Evolutionary conservation across 92 coral and sea anemone genomes (phyloP), one percentile per base, ranked within the genome.

Genomic region (Heliopora coerulea): DNA sequence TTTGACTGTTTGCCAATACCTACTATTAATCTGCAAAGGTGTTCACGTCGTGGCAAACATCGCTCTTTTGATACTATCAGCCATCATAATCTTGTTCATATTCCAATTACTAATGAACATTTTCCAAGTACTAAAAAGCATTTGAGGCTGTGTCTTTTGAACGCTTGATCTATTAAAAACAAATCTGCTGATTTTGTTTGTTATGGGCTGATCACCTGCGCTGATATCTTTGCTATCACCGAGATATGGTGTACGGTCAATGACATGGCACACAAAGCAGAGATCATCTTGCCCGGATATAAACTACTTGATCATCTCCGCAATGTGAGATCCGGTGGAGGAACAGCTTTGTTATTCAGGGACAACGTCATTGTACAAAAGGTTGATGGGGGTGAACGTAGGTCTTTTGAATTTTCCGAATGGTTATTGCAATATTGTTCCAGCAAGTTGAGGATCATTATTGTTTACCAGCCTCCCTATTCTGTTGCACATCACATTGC

Each of bases 391-490:
- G 80, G 75, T 27, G 85, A 78, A 72, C 59, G 50, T 27, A 66
- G 65, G 28, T 83, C 80, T 20, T 72, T 83, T 64, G 83, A 83
- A 68, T 83, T 83, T 59, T 83, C 87, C 9, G 87, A 78, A 61
- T 78, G 83, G 87, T 27, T 41, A 52, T 69, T 82, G 30, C 13
- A 49, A 28, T 73, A 58, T 49, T 41, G 66, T 12, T 34, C 59
- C 0, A 1, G 19, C 3, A 60, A 58, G 9, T 42, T 73, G 21
- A 49, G 73, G 3, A 9, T 73, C 4, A 25, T 75, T 20, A 67
- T 82, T 56, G 54, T 82, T 2, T 82, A 82, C 35, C 82, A 82
- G 13, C 49, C 66, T 0, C 86, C 77, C 1, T 75, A 62, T 39
- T 81, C 85, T 52, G 15, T 49, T 14, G 39, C 21, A 9, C 85